A percentile compares a stretch with the other conserved stretches of the same genome.
phyloP scores from a whole-genome alignment of 2,888 invertebrate species.

The Drosophila pseudotalamancana region DNA sequence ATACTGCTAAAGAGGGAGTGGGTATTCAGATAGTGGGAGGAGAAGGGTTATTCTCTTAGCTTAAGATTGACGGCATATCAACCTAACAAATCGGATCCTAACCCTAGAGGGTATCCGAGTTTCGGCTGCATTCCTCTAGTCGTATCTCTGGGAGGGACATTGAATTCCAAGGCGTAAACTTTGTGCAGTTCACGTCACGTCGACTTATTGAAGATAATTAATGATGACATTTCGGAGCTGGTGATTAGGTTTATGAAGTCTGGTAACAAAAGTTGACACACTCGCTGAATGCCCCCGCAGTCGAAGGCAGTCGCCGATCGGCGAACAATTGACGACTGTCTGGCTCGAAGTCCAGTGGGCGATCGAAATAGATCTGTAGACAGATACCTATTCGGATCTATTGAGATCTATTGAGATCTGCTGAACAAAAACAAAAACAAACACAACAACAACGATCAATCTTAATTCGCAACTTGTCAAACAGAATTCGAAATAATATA shows the following conservation, averaged over 20 bases:
- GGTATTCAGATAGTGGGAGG: too few relatives aligned
- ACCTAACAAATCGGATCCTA: too few relatives aligned
- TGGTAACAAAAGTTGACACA: conserved; percentile 6
- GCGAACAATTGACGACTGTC: conserved; percentile 33
- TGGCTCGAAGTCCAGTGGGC: conserved; percentile 20
- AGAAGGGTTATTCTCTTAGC: too few relatives aligned
- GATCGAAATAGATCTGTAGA: conserved; percentile 16
- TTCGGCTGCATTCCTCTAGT: too few relatives aligned
- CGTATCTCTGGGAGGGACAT: conserved; percentile 7
- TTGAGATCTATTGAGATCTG: too few relatives aligned
- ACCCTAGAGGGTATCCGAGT: too few relatives aligned
- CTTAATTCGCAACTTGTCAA: conserved; percentile 57
- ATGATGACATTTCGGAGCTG: conserved; percentile 59
- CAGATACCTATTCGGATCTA: too few relatives aligned
- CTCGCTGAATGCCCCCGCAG: conserved; percentile 6
- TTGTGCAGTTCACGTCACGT: conserved; percentile 40
- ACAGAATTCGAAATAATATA: conserved; percentile 12
- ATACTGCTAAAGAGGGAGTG: too few relatives aligned
- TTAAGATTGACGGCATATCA: too few relatives aligned
- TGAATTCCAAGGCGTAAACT: conserved; percentile 40
- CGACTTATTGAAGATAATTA: conserved; percentile 51
- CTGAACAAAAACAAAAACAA: too few relatives aligned
- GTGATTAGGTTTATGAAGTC: conserved; percentile 36
- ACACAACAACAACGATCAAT: conserved; percentile 43
- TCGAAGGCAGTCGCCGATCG: conserved; percentile 11